phyloP scores from a whole-genome alignment of 1,140 invertebrate species.

The Antheraea pernyi region DNA sequence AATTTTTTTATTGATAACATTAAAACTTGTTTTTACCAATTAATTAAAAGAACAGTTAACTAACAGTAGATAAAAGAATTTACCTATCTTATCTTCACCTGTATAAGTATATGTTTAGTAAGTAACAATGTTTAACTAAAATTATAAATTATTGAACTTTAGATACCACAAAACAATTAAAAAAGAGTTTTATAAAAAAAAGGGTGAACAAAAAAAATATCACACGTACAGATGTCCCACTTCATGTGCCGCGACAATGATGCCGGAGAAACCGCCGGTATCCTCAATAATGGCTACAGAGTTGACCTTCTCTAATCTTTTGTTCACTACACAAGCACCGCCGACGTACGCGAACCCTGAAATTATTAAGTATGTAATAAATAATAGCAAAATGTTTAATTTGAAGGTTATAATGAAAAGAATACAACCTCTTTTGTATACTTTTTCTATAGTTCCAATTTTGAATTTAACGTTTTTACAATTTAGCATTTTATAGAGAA shows the following conservation, averaged over 20 bases:
- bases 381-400: neutral
- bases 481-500: too few species aligned
- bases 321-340: constrained; percentile 97
- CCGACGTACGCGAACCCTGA: constrained; percentile 97
- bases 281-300: constrained; percentile 98
- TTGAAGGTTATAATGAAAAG: neutral
- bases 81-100: too few species aligned
- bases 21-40: too few species aligned
- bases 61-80: too few species aligned
- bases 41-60: too few species aligned
- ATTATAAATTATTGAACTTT: neutral
- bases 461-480: too few species aligned
- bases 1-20: too few species aligned
- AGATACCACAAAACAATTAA: too few species aligned
- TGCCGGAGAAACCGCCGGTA: constrained; percentile 96
- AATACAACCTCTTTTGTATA: neutral
- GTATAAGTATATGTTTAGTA: too few species aligned
- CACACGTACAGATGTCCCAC: constrained; percentile 95
- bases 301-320: constrained; percentile 96
- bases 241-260: constrained; percentile 97
- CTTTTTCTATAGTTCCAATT: neutral
- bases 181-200: too few species aligned
- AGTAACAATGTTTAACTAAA: too few species aligned
- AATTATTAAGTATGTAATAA: constrained; percentile 10
- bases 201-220: neutral